Base-by-base conservation (phyloP, 2,797 vertebrate species). In the Sebastes taczanowskii region DNA sequence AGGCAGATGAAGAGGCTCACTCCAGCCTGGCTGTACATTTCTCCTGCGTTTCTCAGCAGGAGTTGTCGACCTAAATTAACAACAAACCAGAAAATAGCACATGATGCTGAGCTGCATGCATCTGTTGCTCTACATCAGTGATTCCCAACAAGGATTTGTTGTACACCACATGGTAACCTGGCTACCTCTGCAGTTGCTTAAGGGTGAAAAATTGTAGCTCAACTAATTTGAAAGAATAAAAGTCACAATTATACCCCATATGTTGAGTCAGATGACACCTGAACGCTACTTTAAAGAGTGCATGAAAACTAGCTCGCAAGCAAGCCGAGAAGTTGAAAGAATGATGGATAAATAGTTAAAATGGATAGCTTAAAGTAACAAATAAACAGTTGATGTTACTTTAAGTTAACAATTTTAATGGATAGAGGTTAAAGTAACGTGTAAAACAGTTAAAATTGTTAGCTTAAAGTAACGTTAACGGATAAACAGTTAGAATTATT, bases 1-100 rank as follows among this genome's bases (percentile, higher is more conserved):
- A 69, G 71, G 55, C 65, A 10, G 53, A 69, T 34, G 60, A 75
- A 71, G 60, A 78, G 63, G 56, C 35, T 64, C 68, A 49, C 32
- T 71, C 77, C 74, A 66, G 52, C 67, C 30, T 22, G 35, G 53
- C 32, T 85, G 78, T 84, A 71, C 58, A 59, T 81, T 86, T 83
- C 60, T 70, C 13, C 56, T 67, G 29, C 3, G 16, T 74, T 72
- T 66, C 64, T 58, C 46, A 76, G 58, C 4, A 23, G 53, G 38
- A 56, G 10, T n/a, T 52, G 23, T 71, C 52, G 16, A 10, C 42
- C 11, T 38, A 46, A 59, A 49, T 73, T 3, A 63, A 59, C 14
- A 66, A n/a, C 59, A 55, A 67, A 62, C 18, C 53, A 56, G 16
- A 69, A 75, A 66, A 74, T 67, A 32, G 29, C 55, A 59, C 16